Conservation (phyloP, 2,113 vertebrate genomes). For the Albula goreensis region DNA sequence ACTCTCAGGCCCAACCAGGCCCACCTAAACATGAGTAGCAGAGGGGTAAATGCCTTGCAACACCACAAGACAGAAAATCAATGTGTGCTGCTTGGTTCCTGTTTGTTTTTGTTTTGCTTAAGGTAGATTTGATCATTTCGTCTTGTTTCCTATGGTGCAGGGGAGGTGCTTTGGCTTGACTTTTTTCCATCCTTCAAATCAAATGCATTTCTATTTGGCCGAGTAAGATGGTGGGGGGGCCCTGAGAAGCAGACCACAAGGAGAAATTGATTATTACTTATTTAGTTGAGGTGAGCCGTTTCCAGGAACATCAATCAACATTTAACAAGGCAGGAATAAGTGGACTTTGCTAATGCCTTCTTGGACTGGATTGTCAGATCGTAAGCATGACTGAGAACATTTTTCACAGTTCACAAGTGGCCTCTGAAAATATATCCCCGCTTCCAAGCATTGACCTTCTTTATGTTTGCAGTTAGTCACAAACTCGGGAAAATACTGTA, state of each 20-base stretch:
- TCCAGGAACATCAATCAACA: conserved; percentile 21
- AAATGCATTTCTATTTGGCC: conserved; percentile 19
- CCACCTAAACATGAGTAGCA: not conserved
- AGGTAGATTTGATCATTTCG: conserved; percentile 12
- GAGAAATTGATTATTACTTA: conserved; percentile 26
- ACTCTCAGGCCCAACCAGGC: not conserved
- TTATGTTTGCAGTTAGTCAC: not conserved
- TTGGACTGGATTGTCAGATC: not conserved
- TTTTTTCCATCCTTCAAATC: not conserved
- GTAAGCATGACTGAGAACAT: not conserved
- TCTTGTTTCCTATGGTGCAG: not conserved
- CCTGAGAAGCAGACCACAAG: conserved; percentile 18
- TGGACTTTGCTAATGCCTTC: not conserved
- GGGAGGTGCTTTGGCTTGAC: not conserved
- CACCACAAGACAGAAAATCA: conserved; percentile 20
- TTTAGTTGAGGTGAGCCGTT: not conserved
- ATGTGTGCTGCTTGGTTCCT: not conserved
- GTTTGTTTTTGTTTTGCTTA: conserved; percentile 19
- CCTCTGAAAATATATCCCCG: not conserved
- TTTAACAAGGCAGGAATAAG: not conserved
- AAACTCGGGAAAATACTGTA: not conserved
- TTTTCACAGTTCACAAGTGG: not conserved
- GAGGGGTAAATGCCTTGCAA: not conserved
- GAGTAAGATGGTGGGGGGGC: not conserved
- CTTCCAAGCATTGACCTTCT: not conserved